Evolutionary conservation across 2,888 invertebrate species (phyloP), one percentile per base, ranked within the genome.

Genomic region (Lithosia quadra): DNA sequence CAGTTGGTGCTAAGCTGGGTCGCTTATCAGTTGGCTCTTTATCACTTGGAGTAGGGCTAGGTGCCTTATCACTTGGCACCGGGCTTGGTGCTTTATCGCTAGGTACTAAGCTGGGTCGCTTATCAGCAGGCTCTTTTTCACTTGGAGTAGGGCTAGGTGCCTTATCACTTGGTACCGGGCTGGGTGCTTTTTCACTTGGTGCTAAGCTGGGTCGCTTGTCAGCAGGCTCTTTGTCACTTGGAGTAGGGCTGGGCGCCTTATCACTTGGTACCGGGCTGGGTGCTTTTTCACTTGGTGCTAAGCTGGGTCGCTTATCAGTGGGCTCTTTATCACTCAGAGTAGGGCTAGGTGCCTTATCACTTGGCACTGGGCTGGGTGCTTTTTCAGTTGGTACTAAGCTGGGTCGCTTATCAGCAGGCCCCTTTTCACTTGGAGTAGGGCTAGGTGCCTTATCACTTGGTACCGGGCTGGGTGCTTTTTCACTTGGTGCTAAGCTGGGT

Each of bases 291-390:
- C 43, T 58, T 15, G 11, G 28, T 10, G 57, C 43, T 0, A 66
- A 65, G 67, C 73, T 24, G 1, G 66, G 66, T 10, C 36, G 66
- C 57, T 77, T 79, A 8, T 79, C 73, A 1, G 69, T 71, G 9
- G 61, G 56, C 21, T 71, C 34, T 0, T 69, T 58, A 0, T 77
- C 68, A 21, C 66, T 77, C 1, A 73, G 66, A 24, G 8, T 67
- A n/a, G 71, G 65, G 11, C 62, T 74, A 5, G 62, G 33, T 11
- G 43, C 63, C 55, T 68, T 68, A 0, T 67, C 63, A 22, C 68
- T 59, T 56, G 64, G 39, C 11, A 63, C 21, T 18, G 28, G 24
- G 28, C 61, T 57, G 0, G 57, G 64, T n/a, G 10, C 58, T 34
- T 71, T 71, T 2, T 53, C 53, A 10, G 58, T 60, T 5, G 55